Conservation (phyloP, 2,888 invertebrate species). For the Sepioteuthis lessoniana region DNA sequence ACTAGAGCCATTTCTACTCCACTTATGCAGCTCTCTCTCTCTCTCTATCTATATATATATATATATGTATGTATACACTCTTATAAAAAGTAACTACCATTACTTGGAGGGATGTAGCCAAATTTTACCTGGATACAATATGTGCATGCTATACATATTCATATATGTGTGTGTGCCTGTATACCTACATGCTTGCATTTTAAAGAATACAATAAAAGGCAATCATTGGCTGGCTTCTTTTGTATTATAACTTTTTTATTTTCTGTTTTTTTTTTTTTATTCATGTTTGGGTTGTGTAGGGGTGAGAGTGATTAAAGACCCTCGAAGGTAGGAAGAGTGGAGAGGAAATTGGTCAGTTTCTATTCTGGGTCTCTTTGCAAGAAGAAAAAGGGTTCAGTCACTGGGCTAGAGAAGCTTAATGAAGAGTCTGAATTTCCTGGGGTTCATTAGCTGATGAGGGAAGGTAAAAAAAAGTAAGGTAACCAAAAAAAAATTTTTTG, state of each 20-base stretch:
- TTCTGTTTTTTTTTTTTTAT: neutral
- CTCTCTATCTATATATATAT: too few species aligned
- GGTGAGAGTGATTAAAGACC: neutral
- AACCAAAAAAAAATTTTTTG: neutral
- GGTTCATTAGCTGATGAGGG: neutral
- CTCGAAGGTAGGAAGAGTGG: neutral
- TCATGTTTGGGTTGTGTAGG: neutral
- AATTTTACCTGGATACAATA: neutral
- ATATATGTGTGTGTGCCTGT: neutral
- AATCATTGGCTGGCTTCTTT: neutral
- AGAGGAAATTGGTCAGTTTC: neutral
- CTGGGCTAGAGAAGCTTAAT: neutral
- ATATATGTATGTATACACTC: too few species aligned
- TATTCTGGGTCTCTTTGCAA: neutral
- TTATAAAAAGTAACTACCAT: too few species aligned
- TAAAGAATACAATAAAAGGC: neutral
- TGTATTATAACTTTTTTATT: neutral
- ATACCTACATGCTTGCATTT: neutral
- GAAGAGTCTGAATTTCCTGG: constrained; percentile 18
- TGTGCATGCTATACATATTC: neutral
- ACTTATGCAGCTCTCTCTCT: too few species aligned
- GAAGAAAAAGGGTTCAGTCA: neutral
- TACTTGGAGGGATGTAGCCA: too few species aligned
- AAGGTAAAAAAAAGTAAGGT: neutral
- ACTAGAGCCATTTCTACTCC: too few species aligned